Evolutionary conservation across 1,140 invertebrate genomes (phyloP), one percentile per base, ranked within the genome.

Genomic region (Drosophila repleta): DNA sequence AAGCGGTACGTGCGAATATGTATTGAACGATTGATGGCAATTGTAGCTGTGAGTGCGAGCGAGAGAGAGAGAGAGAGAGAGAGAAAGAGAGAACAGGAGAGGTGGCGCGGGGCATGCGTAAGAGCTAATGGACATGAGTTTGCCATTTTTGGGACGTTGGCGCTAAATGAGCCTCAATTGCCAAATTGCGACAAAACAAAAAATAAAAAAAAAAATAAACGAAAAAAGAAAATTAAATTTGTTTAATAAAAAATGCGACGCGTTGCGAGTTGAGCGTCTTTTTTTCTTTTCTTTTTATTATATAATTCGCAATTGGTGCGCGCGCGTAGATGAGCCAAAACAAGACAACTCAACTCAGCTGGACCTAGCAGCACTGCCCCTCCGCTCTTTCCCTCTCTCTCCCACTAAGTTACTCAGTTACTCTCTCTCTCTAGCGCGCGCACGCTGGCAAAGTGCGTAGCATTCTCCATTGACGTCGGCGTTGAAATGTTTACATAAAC

Each of bases 91-190:
- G 49, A 39, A 24, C 5, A 2, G 17, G 43, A 3, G 17, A 18
- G 18, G 7, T 1, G 45, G 45, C 5, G 45, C 3, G 20, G 48
- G n/a, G 48, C 13, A 26, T 29, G 48, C 4, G 48, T 51, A 32
- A 51, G 39, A 43, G 39, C 39, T 17, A 51, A 53, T 60, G 69
- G 69, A 39, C 32, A 35, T 46, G 45, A 39, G 5, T 35, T 35
- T 63, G 71, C 82, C 82, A 87, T 82, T 87, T 87, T 87, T 65
- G 70, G 82, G 29, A 57, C 29, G 48, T 41, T 51, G 37, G 56
- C 53, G 76, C 71, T 88, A 76, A 87, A 87, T 88, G 84, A 74
- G 79, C 63, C 49, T 85, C 83, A 88, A 88, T 88, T 88, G 83
- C 74, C 82, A 81, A 77, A 68, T 74, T 79, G 74, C 66, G 66